Evolutionary conservation across 2,113 vertebrate genomes (phyloP).

Genomic region (Periophthalmodon schlosseri): DNA sequence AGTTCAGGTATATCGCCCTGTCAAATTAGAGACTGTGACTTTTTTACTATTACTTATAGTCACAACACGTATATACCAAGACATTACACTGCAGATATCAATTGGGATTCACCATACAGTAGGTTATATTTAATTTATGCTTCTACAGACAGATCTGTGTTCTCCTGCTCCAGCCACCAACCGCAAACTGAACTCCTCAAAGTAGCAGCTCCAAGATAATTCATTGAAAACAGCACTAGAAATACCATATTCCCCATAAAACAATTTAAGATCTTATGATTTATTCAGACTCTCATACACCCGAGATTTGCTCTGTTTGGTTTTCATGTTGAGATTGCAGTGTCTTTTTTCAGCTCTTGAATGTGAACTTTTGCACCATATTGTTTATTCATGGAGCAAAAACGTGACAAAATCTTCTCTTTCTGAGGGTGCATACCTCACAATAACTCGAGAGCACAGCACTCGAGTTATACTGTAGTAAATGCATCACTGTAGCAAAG

Average conservation of each 20-base stretch:
- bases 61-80: no score
- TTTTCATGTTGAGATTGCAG: constrained; percentile 12
- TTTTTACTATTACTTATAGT: neutral
- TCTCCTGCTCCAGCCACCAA: constrained; percentile 26
- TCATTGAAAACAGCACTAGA: neutral
- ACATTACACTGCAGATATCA: neutral
- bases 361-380: constrained; percentile 2
- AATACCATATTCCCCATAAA: neutral
- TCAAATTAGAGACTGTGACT: neutral
- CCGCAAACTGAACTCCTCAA: constrained; percentile 23
- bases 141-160: constrained; percentile 13
- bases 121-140: neutral
- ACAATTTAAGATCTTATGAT: constrained; percentile 9
- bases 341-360: neutral
- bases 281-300: constrained; percentile 6
- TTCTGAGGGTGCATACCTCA: constrained; percentile 32
- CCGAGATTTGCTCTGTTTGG: neutral
- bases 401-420: constrained; percentile 10
- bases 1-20: neutral
- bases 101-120: neutral
- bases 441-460: constrained; percentile 28
- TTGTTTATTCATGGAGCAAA: constrained; percentile 33
- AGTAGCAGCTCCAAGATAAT: neutral
- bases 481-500: constrained; percentile 33
- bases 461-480: constrained; percentile 14